Evolutionary conservation across 1,140 invertebrate genomes (phyloP).

Genomic region (Metaphire vulgaris): DNA sequence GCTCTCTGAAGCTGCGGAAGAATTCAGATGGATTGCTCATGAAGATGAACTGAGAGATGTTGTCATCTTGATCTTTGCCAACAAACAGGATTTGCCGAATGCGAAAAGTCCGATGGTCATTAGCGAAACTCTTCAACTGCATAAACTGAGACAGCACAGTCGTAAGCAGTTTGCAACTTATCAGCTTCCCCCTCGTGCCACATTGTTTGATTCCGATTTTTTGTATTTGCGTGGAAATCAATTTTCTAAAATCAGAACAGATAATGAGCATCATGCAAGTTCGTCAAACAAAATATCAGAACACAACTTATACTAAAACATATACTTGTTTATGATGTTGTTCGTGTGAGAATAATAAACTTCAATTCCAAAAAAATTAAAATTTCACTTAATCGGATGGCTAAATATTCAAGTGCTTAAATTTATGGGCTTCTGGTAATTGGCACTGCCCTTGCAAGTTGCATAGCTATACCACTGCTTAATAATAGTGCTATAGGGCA

Average conservation of each 20-base stretch:
- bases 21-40: conserved; percentile 32
- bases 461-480: too few relatives aligned
- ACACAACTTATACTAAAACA: neutral
- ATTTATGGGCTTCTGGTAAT: too few relatives aligned
- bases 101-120: conserved; percentile 96
- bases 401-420: neutral
- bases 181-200: too few relatives aligned
- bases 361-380: too few relatives aligned
- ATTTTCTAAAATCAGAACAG: neutral
- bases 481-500: neutral
- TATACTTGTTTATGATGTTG: too few relatives aligned
- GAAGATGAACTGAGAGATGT: conserved; percentile 96
- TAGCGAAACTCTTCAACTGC: conserved; percentile 89
- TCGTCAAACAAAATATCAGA: neutral
- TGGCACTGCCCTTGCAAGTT: too few relatives aligned
- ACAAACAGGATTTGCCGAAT: conserved; percentile 95
- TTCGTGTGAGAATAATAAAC: too few relatives aligned
- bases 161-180: conserved; percentile 38
- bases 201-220: neutral
- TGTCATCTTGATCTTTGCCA: conserved; percentile 92
- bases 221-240: neutral
- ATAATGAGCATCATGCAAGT: neutral
- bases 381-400: neutral
- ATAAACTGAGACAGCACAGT: conserved; percentile 52
- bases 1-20: neutral